Evolutionary conservation across 2,888 invertebrate species (phyloP).

Genomic region (Syritta pipiens): DNA sequence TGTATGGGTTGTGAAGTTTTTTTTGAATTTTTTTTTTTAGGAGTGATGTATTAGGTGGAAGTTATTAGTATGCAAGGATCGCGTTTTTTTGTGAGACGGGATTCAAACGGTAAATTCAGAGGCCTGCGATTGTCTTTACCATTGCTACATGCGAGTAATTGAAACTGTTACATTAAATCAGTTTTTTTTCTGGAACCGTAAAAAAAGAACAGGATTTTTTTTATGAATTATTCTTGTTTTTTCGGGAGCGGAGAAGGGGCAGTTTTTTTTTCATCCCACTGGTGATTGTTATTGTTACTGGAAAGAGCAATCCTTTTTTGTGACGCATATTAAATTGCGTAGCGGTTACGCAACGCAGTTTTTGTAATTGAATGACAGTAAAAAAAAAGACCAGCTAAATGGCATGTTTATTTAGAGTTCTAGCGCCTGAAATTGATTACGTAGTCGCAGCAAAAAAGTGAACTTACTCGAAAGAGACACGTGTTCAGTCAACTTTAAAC

Average conservation of each 20-base stretch:
- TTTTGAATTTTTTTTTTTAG: slow-evolving; percentile 14
- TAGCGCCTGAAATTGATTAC: too few species aligned
- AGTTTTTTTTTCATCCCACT: background rate
- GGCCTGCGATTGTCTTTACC: slow-evolving; percentile 44
- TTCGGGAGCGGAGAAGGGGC: slow-evolving; percentile 10
- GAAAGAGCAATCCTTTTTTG: slow-evolving; percentile 30
- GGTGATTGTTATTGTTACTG: slow-evolving; percentile 33
- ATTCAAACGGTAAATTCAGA: slow-evolving; percentile 10
- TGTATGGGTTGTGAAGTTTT: slow-evolving; percentile 49
- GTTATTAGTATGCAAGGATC: slow-evolving; percentile 66
- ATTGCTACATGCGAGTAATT: slow-evolving; percentile 21
- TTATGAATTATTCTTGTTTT: slow-evolving; percentile 15
- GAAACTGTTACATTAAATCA: slow-evolving; percentile 11
- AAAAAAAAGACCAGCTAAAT: too few species aligned
- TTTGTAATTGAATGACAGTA: too few species aligned
- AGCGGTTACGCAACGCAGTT: too few species aligned
- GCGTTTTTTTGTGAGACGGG: slow-evolving; percentile 49
- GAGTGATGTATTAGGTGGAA: slow-evolving; percentile 57
- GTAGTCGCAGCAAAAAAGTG: too few species aligned
- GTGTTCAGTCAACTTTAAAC: too few species aligned
- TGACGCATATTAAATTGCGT: slow-evolving; percentile 35
- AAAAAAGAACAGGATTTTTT: slow-evolving; percentile 32
- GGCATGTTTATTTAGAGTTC: too few species aligned
- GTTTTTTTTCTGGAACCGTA: slow-evolving; percentile 30
- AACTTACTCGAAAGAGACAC: too few species aligned